phyloP scores from a whole-genome alignment of 1,140 invertebrate genomes.

The Galleria mellonella region DNA sequence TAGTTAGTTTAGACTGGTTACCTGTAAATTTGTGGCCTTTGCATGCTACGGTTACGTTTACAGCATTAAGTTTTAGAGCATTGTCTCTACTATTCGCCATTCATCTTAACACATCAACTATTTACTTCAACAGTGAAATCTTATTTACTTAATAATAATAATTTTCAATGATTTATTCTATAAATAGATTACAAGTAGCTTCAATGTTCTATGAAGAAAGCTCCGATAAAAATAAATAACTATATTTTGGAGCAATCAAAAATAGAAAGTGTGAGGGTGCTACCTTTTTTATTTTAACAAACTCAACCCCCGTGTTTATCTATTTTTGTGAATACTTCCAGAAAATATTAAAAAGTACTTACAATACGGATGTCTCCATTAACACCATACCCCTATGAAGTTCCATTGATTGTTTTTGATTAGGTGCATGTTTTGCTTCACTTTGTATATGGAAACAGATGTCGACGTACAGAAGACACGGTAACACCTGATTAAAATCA shows the following conservation, averaged over 20 bases:
- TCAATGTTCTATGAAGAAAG: too few species aligned
- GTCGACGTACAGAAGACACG: not conserved
- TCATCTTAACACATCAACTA: too few species aligned
- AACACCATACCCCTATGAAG: conserved; percentile 40
- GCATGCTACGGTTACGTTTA: conserved; percentile 69
- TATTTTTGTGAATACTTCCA: conserved; percentile 48
- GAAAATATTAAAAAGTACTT: conserved; percentile 68
- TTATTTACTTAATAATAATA: too few species aligned
- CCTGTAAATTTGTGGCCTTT: conserved; percentile 62
- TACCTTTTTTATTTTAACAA: conserved; percentile 13
- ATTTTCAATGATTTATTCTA: too few species aligned
- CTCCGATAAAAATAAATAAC: not conserved
- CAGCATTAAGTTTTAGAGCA: conserved; percentile 38
- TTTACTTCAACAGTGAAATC: too few species aligned
- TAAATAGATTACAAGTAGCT: too few species aligned
- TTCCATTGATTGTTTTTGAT: conserved; percentile 44
- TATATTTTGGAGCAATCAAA: not conserved
- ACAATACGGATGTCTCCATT: conserved; percentile 58
- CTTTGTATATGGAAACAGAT: conserved; percentile 6
- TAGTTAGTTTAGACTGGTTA: conserved; percentile 48
- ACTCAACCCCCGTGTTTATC: conserved; percentile 41
- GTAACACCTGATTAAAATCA: too few species aligned
- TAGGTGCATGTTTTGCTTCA: conserved; percentile 20
- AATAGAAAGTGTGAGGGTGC: conserved; percentile 12
- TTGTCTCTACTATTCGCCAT: too few species aligned